Base-by-base conservation (phyloP, 92 coral and sea anemone species). In the Desmophyllum pertusum region DNA sequence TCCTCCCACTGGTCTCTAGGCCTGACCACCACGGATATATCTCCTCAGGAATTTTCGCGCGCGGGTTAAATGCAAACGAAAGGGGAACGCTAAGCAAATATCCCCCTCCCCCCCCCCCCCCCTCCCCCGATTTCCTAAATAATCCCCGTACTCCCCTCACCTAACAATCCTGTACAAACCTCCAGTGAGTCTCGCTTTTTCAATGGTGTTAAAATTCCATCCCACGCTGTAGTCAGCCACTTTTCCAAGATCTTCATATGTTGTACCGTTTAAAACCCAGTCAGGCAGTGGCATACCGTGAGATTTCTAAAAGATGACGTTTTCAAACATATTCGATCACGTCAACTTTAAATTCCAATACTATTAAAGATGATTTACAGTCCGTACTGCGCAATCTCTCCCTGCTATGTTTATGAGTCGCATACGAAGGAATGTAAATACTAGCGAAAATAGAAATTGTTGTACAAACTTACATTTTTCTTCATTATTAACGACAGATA, bases 171-270 rank as follows among this genome's bases (percentile, higher is more conserved):
- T 14, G 3, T 1, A 59, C 81, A 13, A 36, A 79, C 83, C 83
- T 79, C 83, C 83, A 30, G 83, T 79, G 43, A 79, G 43, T 79
- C 83, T 64, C 23, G 83, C 83, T 42, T 79, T 79, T 45, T 41
- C 72, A 43, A 62, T 57, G 13, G 83, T 79, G 83, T 79, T 79
- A 30, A 79, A 79, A 79, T 65, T 79, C 83, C 83, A 79, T 0
- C n/a, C 0, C 59, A 79, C 42, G 37, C 73, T 42, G 31, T 23
- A 79, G 27, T 79, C 55, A 21, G 73, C 23, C 73, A 79, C 74
- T 1, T 4, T 42, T 4, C 43, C n/a, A 30, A 79, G 51, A 65
- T 79, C 83, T 27, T 42, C 11, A 27, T 17, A 65, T 17, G 83
- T 79, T 41, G 73, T 29, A 29, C 83, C 83, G 45, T 79, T 79